Percentiles rank a stretch among this genome's conserved stretches.
Evolutionary conservation across 2,888 invertebrate genomes (phyloP).

Genomic region (Apamea anceps): DNA sequence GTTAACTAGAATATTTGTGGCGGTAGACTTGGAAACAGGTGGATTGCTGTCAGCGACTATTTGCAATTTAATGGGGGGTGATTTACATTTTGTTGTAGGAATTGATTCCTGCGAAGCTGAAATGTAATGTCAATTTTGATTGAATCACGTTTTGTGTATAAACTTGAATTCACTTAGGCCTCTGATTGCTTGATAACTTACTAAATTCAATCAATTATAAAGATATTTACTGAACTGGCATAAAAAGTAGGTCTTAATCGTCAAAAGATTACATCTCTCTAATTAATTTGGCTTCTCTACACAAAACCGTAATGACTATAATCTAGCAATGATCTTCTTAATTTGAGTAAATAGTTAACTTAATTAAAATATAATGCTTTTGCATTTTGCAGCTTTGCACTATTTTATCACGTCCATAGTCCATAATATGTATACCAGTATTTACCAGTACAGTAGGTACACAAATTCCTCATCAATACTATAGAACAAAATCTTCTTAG

Average conservation of each 20-base stretch:
- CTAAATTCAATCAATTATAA: neutral
- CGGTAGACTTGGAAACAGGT: constrained; percentile 8
- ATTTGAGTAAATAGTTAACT: neutral
- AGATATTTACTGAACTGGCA: neutral
- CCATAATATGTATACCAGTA: neutral
- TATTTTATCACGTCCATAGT: neutral
- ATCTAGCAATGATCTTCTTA: neutral
- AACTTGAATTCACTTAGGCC: neutral
- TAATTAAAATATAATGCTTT: neutral
- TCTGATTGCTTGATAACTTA: neutral
- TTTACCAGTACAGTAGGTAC: no score
- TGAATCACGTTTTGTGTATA: constrained; percentile 2
- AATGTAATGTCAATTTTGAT: constrained; percentile 6
- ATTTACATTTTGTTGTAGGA: constrained; percentile 21
- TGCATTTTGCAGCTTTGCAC: no score
- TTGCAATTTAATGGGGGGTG: constrained; percentile 18
- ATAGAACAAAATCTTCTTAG: neutral
- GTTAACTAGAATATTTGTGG: constrained; percentile 46
- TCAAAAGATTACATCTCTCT: neutral
- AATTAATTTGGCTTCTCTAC: neutral
- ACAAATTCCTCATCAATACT: neutral
- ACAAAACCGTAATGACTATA: neutral
- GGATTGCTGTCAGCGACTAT: constrained; percentile 13
- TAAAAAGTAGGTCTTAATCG: neutral
- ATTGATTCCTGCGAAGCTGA: neutral